A percentile compares a stretch with the other conserved stretches of the same genome.
Evolutionary conservation across 2,888 invertebrate genomes (phyloP).

Genomic region (Tanaodytes sp.): DNA sequence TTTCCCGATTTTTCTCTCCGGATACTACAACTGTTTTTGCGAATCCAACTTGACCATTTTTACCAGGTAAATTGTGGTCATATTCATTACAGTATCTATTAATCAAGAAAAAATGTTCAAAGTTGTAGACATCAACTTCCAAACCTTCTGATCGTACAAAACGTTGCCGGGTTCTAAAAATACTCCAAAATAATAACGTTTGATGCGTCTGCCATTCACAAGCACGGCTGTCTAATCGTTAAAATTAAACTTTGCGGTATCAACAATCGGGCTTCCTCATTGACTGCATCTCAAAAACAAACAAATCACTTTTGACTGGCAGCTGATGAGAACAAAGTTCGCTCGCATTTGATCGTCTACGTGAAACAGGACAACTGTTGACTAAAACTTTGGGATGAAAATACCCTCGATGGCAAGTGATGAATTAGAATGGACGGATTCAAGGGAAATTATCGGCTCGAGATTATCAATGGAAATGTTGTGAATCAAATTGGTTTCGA

Average conservation of each 20-base stretch:
- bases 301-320: conserved; percentile 41
- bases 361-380: conserved; percentile 30
- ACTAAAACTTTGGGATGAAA: conserved; percentile 8
- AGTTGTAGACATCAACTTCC: no score
- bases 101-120: no score
- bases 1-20: no score
- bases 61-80: no score
- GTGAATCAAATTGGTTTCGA: no score
- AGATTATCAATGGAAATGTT: no score
- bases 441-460: no score
- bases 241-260: conserved; percentile 35
- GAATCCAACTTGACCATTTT: no score
- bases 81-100: no score
- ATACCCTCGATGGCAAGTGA: not conserved
- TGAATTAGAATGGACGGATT: not conserved
- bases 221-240: conserved; percentile 16
- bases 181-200: conserved; percentile 20
- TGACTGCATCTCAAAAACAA: conserved; percentile 36
- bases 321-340: no score
- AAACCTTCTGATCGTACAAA: conserved; percentile 1
- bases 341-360: not conserved
- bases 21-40: no score
- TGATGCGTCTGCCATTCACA: conserved; percentile 26
- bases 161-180: conserved; percentile 25
- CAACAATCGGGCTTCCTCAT: conserved; percentile 41